These are phyloP conservation scores for Synergus gifuensis DNA, from an alignment of 2,888 invertebrate species.

Conservation along the genomic window DNA sequence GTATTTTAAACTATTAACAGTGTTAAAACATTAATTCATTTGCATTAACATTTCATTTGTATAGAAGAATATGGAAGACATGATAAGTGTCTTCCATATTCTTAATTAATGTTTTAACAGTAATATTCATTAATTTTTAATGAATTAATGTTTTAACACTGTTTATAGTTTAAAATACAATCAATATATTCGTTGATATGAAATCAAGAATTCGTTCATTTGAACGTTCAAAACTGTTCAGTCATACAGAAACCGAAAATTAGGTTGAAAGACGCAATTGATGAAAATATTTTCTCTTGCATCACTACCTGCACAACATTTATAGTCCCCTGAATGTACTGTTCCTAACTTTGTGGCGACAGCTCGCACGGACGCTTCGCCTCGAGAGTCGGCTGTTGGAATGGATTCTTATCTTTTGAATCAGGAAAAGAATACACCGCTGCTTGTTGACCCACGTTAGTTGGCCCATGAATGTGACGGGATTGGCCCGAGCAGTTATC, in stretches of 20 bases:
- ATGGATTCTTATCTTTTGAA: constrained; percentile 42
- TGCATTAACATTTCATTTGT: no score
- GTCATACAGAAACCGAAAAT: not conserved
- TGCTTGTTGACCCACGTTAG: not conserved
- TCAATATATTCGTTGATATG: no score
- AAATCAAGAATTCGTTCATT: no score
- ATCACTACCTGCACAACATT: not conserved
- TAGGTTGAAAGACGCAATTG: not conserved
- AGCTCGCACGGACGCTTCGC: not conserved
- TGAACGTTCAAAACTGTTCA: no score
- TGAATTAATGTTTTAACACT: no score
- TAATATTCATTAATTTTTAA: no score
- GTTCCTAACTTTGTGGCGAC: constrained; percentile 18
- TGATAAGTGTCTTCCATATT: no score
- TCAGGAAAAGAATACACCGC: constrained; percentile 39
- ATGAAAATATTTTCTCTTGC: not conserved
- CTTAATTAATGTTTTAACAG: no score
- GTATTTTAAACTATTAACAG: no score
- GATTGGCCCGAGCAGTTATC: constrained; percentile 37
- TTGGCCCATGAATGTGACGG: constrained; percentile 32
- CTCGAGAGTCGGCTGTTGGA: constrained; percentile 18
- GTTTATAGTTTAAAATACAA: no score
- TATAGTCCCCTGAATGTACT: not conserved
- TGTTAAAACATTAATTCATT: no score
- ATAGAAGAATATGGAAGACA: no score